Conservation (phyloP, 2,888 invertebrate genomes). For the Arrhopalites spinosus region DNA sequence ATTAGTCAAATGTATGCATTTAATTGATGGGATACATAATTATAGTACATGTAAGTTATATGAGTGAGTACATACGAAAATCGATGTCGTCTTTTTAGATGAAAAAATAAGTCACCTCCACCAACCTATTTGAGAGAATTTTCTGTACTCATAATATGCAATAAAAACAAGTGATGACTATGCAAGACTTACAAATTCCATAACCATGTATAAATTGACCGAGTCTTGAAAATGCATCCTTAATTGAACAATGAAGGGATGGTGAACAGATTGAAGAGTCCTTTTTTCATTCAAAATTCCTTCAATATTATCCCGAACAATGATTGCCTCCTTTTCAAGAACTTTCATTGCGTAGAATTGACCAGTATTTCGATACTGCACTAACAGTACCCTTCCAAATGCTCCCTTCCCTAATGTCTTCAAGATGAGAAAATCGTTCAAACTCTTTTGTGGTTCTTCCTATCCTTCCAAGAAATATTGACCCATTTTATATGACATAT, state of each 20-base stretch:
- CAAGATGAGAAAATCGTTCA: neutral
- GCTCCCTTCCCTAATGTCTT: slow-evolving; percentile 16
- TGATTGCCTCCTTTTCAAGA: slow-evolving; percentile 5
- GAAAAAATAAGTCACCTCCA: slow-evolving; percentile 32
- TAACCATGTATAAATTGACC: neutral
- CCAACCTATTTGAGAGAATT: slow-evolving; percentile 26
- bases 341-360: slow-evolving; percentile 32
- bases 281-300: slow-evolving; percentile 32
- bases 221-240: slow-evolving; percentile 26
- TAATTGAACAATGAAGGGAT: slow-evolving; percentile 27
- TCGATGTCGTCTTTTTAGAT: neutral
- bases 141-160: slow-evolving; percentile 5
- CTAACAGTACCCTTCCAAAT: slow-evolving; percentile 30
- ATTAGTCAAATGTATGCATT: neutral
- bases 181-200: neutral
- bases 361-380: slow-evolving; percentile 18
- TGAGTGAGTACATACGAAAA: neutral
- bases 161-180: neutral
- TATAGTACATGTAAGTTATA: neutral
- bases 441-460: neutral
- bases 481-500: neutral
- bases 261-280: slow-evolving; percentile 15
- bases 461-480: neutral
- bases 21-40: neutral
- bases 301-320: neutral